phyloP scores from a whole-genome alignment of 2,113 vertebrate species.

The Ptyas mucosa region DNA sequence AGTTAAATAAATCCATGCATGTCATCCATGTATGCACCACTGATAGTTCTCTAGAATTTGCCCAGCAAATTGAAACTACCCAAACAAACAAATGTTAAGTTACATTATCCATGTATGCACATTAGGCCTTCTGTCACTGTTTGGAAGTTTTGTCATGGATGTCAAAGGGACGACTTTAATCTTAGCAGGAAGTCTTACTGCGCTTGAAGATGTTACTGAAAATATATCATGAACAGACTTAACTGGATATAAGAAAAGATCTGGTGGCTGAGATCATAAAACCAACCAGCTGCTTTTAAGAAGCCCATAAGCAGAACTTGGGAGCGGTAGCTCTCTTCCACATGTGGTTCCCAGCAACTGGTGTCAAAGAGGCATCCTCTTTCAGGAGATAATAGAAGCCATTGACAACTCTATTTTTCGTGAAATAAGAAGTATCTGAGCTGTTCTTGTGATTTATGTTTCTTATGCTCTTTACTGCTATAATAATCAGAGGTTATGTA shows the following conservation, averaged over 20 bases:
- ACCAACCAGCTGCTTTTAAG: not conserved
- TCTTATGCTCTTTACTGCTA: not conserved
- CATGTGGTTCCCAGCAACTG: not conserved
- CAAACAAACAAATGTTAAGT: not conserved
- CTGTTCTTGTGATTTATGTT: not conserved
- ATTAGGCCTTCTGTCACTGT: not conserved
- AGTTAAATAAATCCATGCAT: no score
- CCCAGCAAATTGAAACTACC: not conserved
- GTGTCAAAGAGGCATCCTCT: not conserved
- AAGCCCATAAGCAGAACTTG: not conserved
- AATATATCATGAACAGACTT: not conserved
- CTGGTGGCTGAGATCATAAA: not conserved
- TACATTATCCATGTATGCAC: not conserved
- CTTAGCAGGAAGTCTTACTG: not conserved
- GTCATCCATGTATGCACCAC: no score
- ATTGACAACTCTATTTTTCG: not conserved
- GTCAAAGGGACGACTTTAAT: not conserved
- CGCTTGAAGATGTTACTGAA: not conserved
- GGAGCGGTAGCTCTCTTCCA: not conserved
- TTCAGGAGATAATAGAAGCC: not conserved
- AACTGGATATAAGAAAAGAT: not conserved
- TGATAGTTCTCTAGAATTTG: not conserved
- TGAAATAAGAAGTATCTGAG: not conserved
- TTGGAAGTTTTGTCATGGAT: not conserved
- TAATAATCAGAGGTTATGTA: not conserved